Evolutionary conservation across 1,140 invertebrate genomes (phyloP).

Genomic region (Drosophila teissieri): DNA sequence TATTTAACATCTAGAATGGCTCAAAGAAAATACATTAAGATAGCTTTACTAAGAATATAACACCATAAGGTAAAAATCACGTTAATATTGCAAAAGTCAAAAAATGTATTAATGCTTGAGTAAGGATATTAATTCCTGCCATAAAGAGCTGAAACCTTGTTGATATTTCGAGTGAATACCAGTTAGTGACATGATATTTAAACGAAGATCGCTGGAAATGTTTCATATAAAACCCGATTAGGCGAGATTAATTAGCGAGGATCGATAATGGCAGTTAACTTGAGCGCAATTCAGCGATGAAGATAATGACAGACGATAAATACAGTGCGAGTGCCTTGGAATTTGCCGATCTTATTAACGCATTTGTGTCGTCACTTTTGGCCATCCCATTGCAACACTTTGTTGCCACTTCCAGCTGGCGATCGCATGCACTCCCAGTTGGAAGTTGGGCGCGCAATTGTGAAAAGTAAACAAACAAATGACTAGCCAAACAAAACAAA

Average conservation of each 20-base stretch:
- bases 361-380: conserved; percentile 37
- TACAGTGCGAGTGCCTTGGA: conserved; percentile 27
- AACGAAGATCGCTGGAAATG: background rate
- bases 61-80: too few species aligned
- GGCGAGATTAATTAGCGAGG: conserved; percentile 35
- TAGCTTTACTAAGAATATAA: too few species aligned
- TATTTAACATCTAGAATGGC: too few species aligned
- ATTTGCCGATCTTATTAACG: conserved; percentile 42
- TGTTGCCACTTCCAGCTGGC: conserved; percentile 19
- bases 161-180: conserved; percentile 2
- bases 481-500: conserved; percentile 77
- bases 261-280: conserved; percentile 41
- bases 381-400: conserved; percentile 10
- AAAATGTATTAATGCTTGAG: background rate
- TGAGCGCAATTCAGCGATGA: conserved; percentile 35
- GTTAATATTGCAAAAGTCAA: background rate
- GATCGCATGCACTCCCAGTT: conserved; percentile 6
- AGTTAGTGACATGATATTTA: conserved; percentile 8
- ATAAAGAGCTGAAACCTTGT: background rate
- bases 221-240: conserved; percentile 7
- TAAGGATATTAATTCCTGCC: background rate
- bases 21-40: too few species aligned
- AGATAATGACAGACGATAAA: conserved; percentile 37
- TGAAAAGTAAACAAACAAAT: conserved; percentile 75
- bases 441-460: background rate